These are phyloP conservation scores for Carlito syrichta DNA, from an alignment of 2,113 vertebrate genomes.

Conservation along the genomic window DNA sequence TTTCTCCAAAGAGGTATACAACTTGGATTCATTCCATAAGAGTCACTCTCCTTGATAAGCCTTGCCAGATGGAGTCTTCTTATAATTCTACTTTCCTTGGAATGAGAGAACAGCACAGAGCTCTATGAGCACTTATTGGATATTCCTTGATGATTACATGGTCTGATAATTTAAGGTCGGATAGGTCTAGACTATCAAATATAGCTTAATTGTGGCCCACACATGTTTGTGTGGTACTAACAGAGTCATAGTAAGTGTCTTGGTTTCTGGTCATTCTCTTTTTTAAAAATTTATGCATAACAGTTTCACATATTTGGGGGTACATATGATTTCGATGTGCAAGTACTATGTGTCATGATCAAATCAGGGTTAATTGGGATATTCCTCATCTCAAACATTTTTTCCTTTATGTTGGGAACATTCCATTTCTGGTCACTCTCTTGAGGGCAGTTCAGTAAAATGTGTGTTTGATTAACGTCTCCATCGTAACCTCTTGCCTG, in stretches of 20 bases:
- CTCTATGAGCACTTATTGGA: background rate
- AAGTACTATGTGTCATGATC: background rate
- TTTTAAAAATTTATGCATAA: background rate
- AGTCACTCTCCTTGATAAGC: background rate
- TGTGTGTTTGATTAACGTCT: background rate
- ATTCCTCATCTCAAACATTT: background rate
- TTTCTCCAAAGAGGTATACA: slow-evolving; percentile 12
- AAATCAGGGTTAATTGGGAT: background rate
- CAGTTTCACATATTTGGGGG: background rate
- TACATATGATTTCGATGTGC: background rate
- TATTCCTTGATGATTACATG: background rate
- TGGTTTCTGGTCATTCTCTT: background rate
- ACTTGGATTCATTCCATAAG: slow-evolving; percentile 16
- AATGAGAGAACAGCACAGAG: background rate
- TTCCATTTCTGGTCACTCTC: background rate
- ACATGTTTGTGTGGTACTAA: background rate
- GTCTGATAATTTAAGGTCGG: background rate
- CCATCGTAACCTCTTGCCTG: background rate
- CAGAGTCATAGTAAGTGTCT: background rate
- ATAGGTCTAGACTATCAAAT: background rate
- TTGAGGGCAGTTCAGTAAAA: background rate
- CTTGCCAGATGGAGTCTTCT: background rate
- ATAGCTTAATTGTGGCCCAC: background rate
- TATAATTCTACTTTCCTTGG: background rate
- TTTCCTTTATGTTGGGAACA: background rate